Evolutionary conservation across 2,113 vertebrate species (phyloP).

Genomic region (Glareola pratincola): DNA sequence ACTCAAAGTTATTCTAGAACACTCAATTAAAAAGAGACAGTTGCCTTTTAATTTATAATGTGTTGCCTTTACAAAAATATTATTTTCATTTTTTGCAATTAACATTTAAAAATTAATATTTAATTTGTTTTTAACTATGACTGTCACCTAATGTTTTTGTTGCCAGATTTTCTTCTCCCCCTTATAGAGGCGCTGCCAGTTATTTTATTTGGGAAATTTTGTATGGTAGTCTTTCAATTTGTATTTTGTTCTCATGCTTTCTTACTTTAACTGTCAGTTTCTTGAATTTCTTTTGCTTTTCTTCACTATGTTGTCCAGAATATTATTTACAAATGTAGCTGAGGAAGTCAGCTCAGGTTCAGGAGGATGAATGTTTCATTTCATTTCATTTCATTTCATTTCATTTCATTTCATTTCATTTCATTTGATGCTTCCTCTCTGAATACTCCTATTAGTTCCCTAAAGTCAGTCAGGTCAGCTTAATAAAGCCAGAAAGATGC

Average conservation of each 20-base stretch:
- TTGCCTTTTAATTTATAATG: neutral
- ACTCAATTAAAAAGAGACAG: neutral
- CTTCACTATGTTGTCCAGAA: neutral
- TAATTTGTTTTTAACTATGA: neutral
- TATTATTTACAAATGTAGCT: neutral
- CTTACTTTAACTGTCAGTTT: neutral
- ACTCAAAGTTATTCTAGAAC: neutral
- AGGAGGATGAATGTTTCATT: neutral
- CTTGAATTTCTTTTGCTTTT: neutral
- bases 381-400: neutral
- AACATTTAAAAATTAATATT: neutral
- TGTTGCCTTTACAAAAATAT: neutral
- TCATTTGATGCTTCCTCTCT: neutral
- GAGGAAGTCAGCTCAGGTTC: neutral
- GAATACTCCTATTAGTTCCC: neutral
- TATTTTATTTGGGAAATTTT: neutral
- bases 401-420: neutral
- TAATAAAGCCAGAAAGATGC: neutral
- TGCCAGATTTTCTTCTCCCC: neutral
- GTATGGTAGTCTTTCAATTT: neutral
- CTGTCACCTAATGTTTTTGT: neutral
- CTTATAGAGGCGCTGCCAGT: neutral
- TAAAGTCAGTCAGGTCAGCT: neutral
- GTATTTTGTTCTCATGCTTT: neutral
- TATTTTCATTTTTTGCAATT: neutral